These are phyloP conservation scores for Aurelia sp. DNA, from an alignment of 30 jellyfish, hydroid and myxozoan genomes.

Conservation along the genomic window DNA sequence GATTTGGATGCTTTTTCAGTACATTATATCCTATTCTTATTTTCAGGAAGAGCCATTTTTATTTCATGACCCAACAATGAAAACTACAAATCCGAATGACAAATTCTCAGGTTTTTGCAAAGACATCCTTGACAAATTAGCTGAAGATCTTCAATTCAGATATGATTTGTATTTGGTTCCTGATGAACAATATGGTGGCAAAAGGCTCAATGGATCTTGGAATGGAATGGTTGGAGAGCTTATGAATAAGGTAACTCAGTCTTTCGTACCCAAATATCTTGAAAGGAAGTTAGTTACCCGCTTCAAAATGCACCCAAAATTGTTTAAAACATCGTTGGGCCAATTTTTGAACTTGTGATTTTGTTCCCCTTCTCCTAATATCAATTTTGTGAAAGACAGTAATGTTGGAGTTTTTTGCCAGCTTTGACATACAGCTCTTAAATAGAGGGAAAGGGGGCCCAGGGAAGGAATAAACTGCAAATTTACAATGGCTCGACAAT, in stretches of 20 bases:
- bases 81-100: constrained; percentile 44
- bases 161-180: constrained; percentile 71
- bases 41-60: constrained; percentile 64
- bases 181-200: constrained; percentile 35
- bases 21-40: neutral
- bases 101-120: constrained; percentile 78
- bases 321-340: too few relatives aligned
- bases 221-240: constrained; percentile 92
- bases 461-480: too few relatives aligned
- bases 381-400: too few relatives aligned
- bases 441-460: too few relatives aligned
- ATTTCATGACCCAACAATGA: constrained; percentile 38
- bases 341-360: too few relatives aligned
- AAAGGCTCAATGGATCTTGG: constrained; percentile 43
- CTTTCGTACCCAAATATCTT: neutral
- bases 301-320: too few relatives aligned
- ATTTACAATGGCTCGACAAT: too few relatives aligned
- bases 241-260: constrained; percentile 39
- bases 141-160: constrained; percentile 63
- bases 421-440: too few relatives aligned
- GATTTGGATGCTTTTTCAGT: too few relatives aligned
- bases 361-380: too few relatives aligned
- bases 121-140: constrained; percentile 62
- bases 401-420: too few relatives aligned
- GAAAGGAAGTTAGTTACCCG: neutral